phyloP scores from a whole-genome alignment of 2,888 invertebrate species.

The Leucophenga maculata region DNA sequence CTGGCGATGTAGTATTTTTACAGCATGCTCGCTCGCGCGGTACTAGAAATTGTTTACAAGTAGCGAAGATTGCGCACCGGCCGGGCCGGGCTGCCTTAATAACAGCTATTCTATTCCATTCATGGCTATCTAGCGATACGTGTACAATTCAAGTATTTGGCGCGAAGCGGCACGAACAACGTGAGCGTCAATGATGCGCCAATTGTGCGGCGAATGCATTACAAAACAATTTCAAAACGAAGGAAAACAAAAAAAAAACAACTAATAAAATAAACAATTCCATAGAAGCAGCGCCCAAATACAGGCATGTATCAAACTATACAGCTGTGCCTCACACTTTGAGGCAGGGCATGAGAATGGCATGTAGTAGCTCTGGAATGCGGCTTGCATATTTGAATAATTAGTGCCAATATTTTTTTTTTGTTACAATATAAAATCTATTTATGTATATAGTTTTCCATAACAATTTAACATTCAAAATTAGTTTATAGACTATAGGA shows the following conservation, averaged over 20 bases:
- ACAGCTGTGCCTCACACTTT: not conserved
- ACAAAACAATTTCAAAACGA: not conserved
- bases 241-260: not conserved
- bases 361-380: slow-evolving; percentile 14
- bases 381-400: not conserved
- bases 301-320: no score
- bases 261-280: slow-evolving; percentile 1
- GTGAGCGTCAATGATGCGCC: not conserved
- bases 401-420: not conserved
- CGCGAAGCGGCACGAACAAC: not conserved
- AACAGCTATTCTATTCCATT: no score
- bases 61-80: no score
- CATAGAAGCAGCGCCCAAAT: no score
- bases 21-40: no score
- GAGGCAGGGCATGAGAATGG: slow-evolving; percentile 15
- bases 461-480: not conserved
- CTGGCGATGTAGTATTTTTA: no score
- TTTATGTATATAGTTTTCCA: not conserved
- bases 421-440: not conserved
- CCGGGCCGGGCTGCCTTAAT: no score
- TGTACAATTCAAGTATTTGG: not conserved
- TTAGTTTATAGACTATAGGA: not conserved
- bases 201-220: not conserved
- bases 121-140: no score
- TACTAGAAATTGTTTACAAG: no score